Percentiles rank a stretch among this genome's conserved stretches.
phyloP scores from a whole-genome alignment of 2,797 vertebrate species.

The Bradypodion pumilum region DNA sequence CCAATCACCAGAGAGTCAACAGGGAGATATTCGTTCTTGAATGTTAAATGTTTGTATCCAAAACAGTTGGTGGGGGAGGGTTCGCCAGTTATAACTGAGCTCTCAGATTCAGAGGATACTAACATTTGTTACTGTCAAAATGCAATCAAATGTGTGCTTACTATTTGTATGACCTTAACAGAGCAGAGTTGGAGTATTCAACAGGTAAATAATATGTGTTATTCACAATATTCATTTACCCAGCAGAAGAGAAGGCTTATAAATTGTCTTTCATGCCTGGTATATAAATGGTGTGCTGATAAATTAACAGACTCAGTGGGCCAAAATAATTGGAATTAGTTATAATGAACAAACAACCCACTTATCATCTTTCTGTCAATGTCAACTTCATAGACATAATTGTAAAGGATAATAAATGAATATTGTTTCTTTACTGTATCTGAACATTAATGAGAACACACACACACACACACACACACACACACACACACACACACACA shows the following conservation, averaged over 20 bases:
- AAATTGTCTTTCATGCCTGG: conserved; percentile 16
- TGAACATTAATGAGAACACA: background rate
- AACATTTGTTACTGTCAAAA: conserved; percentile 30
- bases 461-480: too few species aligned
- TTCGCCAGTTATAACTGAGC: conserved; percentile 4
- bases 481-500: too few species aligned
- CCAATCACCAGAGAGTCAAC: conserved; percentile 40
- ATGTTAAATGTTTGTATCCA: conserved; percentile 8
- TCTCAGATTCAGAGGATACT: conserved; percentile 31
- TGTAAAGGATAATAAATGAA: conserved; percentile 10
- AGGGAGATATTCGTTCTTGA: background rate
- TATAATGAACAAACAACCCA: background rate
- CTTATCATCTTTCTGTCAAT: conserved; percentile 16
- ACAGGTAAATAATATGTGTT: conserved; percentile 37
- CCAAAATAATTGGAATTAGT: background rate
- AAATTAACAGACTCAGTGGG: conserved; percentile 6
- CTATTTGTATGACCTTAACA: conserved; percentile 23
- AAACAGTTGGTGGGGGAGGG: background rate
- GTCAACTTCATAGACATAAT: conserved; percentile 31
- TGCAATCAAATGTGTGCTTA: conserved; percentile 32
- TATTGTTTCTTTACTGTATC: background rate
- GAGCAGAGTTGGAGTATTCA: conserved; percentile 25
- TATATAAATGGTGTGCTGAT: background rate
- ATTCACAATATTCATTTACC: conserved; percentile 45
- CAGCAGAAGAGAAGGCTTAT: background rate